Evolutionary conservation across 2,888 invertebrate genomes (phyloP).

Genomic region (Lithophane ornitopus): DNA sequence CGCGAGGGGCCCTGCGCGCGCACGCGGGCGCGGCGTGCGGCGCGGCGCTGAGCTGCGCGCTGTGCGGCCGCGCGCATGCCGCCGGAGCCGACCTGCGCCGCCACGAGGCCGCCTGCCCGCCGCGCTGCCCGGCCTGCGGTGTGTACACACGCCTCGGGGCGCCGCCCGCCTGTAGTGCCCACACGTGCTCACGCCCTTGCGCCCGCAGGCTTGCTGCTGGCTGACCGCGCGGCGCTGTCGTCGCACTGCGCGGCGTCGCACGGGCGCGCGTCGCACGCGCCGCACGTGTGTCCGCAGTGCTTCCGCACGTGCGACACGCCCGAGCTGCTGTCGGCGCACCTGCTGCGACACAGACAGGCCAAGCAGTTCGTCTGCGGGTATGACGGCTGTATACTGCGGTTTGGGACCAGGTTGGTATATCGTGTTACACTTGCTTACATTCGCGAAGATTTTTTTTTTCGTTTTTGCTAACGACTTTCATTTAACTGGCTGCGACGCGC

Average conservation of each 20-base stretch:
- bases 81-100: constrained; percentile 41
- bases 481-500: no score
- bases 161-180: no score
- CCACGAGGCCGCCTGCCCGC: constrained; percentile 47
- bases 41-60: constrained; percentile 69
- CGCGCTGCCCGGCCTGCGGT: constrained; percentile 63
- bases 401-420: constrained; percentile 79
- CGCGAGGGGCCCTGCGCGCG: constrained; percentile 69
- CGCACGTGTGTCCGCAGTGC: constrained; percentile 76
- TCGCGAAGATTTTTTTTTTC: neutral
- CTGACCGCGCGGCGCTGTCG: constrained; percentile 68
- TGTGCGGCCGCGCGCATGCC: constrained; percentile 70
- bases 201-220: constrained; percentile 44
- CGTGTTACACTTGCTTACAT: neutral
- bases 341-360: constrained; percentile 80
- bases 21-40: constrained; percentile 71
- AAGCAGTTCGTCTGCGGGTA: constrained; percentile 85
- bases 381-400: constrained; percentile 85
- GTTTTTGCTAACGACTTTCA: neutral
- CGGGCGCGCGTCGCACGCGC: constrained; percentile 63
- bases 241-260: constrained; percentile 68
- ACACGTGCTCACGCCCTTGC: no score
- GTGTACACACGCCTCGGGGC: constrained; percentile 10
- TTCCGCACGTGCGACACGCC: constrained; percentile 69
- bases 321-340: constrained; percentile 78